Percentiles rank a stretch among this genome's conserved stretches.
Conservation (phyloP, 2,888 invertebrate genomes). For the Chaetogeoica ovagalla region DNA sequence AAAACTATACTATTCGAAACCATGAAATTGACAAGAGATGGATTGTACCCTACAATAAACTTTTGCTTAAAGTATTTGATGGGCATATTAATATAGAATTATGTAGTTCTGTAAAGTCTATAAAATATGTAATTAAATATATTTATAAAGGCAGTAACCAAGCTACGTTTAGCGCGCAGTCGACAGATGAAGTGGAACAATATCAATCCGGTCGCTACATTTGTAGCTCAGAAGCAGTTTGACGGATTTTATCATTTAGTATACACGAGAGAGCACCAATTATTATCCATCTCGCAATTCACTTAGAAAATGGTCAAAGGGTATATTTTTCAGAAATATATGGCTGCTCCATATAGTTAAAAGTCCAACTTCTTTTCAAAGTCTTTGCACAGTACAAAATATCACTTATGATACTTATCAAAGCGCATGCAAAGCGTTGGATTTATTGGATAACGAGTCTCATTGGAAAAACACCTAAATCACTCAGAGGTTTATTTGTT, state of each 20-base stretch:
- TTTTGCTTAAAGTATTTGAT: slow-evolving; percentile 55
- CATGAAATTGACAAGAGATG: slow-evolving; percentile 56
- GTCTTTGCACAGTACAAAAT: neutral
- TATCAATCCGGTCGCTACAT: slow-evolving; percentile 57
- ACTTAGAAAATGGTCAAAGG: no score
- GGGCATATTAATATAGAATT: slow-evolving; percentile 57
- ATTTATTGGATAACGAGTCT: slow-evolving; percentile 56
- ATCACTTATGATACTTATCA: slow-evolving; percentile 46
- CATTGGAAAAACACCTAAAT: slow-evolving; percentile 55
- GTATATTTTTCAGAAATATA: slow-evolving; percentile 47
- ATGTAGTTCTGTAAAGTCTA: slow-evolving; percentile 60
- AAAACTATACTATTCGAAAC: slow-evolving; percentile 51
- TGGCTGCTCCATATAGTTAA: slow-evolving; percentile 7
- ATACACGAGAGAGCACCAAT: slow-evolving; percentile 57
- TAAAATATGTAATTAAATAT: no score
- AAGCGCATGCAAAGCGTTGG: slow-evolving; percentile 48
- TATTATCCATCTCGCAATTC: slow-evolving; percentile 57
- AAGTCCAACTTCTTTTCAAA: slow-evolving; percentile 8
- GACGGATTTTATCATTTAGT: slow-evolving; percentile 57
- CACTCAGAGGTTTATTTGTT: slow-evolving; percentile 57
- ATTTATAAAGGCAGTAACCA: slow-evolving; percentile 56
- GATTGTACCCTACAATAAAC: slow-evolving; percentile 57
- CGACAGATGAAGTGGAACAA: slow-evolving; percentile 56
- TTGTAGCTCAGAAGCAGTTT: slow-evolving; percentile 57
- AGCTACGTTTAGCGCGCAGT: slow-evolving; percentile 50